phyloP scores from a whole-genome alignment of 2,797 vertebrate genomes.

The Zalophus californianus region DNA sequence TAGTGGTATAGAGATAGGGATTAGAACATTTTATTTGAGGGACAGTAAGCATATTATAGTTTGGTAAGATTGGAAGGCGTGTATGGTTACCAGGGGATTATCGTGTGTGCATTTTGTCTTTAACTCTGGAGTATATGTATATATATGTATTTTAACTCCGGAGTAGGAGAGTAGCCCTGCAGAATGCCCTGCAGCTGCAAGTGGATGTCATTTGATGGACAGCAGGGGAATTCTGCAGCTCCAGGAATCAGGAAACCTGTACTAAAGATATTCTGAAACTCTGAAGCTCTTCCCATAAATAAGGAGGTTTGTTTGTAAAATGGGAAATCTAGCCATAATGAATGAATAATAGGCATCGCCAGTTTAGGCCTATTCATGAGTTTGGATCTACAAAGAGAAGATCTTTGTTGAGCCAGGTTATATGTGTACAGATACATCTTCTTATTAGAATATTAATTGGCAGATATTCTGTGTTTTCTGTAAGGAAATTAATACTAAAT shows the following conservation, averaged over 20 bases:
- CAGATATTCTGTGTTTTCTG: constrained; percentile 55
- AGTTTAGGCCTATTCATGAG: neutral
- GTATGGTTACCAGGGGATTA: neutral
- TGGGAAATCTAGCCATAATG: constrained; percentile 38
- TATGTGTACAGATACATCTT: constrained; percentile 19
- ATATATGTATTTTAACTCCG: neutral
- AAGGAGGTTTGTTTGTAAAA: constrained; percentile 52
- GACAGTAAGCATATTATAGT: constrained; percentile 52
- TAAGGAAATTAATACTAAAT: constrained; percentile 63
- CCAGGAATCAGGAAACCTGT: neutral
- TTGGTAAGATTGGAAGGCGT: neutral
- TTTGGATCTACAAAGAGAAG: constrained; percentile 23
- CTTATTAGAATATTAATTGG: neutral
- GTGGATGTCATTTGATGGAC: neutral
- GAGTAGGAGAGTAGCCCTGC: neutral
- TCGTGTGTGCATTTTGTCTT: neutral
- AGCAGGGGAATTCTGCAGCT: neutral
- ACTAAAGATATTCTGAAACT: constrained; percentile 13
- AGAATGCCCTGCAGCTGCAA: neutral
- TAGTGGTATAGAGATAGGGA: neutral
- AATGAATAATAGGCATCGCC: constrained; percentile 6
- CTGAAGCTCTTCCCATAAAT: constrained; percentile 46
- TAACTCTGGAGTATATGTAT: neutral
- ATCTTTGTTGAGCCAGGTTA: constrained; percentile 2
- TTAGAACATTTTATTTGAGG: constrained; percentile 20